Evolutionary conservation across 2,888 invertebrate species (phyloP), one percentile per base, ranked within the genome.

Genomic region (Sinelater perroti): DNA sequence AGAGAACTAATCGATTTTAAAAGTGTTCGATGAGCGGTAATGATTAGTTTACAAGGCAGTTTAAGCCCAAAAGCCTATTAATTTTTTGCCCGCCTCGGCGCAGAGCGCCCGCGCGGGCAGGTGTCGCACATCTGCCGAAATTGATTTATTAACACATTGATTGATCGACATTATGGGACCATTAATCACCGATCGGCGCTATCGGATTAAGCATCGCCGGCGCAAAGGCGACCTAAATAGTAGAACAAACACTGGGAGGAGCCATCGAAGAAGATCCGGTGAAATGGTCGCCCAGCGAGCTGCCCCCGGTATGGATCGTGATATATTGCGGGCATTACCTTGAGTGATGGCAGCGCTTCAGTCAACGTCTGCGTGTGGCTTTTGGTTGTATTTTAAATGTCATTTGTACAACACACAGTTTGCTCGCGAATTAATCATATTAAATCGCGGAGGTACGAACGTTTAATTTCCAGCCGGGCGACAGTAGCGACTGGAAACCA

Each of bases 311-410:
- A 56, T 53, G 47, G 52, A 61, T 60, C 40, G 20, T 62, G 60
- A 66, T 54, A 65, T 61, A 65, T 62, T 61, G 61, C 57, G 61
- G 66, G 67, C 67, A 72, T 73, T 72, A 73, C 71, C 70, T 72
- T 73, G 72, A 73, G 67, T 67, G 73, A 73, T 73, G 71, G 71
- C 66, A 67, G 67, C 65, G 62, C 70, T 72, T 73, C 69, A 72
- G 71, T 73, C 73, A 73, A 72, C 67, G 73, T 73, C 73, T 71
- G 66, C 69, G 68, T 68, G 68, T 70, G 67, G 68, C 71, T 70
- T 65, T 69, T 68, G 69, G 68, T 68, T 68, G 66, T 63, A 67
- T 71, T 67, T 70, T 69, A 70, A 71, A 70, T 69, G 70, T 68
- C 69, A 67, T 69, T 68, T 69, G 61, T 67, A 68, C 63, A 65